phyloP scores from a whole-genome alignment of 2,797 vertebrate species.

The Microchirus variegatus region DNA sequence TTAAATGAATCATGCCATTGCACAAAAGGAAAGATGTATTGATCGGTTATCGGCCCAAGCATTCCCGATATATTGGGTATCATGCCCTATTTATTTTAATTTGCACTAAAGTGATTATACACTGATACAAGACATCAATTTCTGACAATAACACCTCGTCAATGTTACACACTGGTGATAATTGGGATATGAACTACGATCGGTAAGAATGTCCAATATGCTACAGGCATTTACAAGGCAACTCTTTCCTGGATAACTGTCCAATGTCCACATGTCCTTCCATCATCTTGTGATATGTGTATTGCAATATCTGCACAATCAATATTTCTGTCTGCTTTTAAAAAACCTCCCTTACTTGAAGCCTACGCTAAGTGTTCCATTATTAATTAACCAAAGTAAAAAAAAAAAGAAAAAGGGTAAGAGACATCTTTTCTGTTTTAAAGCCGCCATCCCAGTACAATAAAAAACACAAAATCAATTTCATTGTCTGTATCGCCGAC shows the following conservation, averaged over 20 bases:
- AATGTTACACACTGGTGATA: too few species aligned
- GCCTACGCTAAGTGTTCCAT: slow-evolving; percentile 29
- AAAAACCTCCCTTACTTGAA: slow-evolving; percentile 17
- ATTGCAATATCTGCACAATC: neutral
- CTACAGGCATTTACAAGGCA: too few species aligned
- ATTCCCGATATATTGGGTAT: too few species aligned
- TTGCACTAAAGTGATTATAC: too few species aligned
- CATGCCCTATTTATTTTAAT: too few species aligned
- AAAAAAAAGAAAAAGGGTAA: slow-evolving; percentile 21
- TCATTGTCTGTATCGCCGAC: slow-evolving; percentile 25
- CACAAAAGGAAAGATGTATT: too few species aligned
- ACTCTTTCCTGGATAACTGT: too few species aligned
- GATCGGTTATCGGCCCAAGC: too few species aligned
- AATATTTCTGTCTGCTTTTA: slow-evolving; percentile 18
- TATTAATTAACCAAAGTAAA: slow-evolving; percentile 44
- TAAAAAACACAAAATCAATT: slow-evolving; percentile 52
- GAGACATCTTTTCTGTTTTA: slow-evolving; percentile 31
- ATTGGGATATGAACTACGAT: too few species aligned
- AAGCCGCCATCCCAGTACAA: slow-evolving; percentile 19
- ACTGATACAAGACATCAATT: too few species aligned
- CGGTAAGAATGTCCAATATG: neutral
- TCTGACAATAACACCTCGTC: too few species aligned
- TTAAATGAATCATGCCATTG: too few species aligned
- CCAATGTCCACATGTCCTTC: neutral
- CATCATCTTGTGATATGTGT: neutral